A percentile compares a stretch with the other conserved stretches of the same genome.
These are phyloP conservation scores for Cephus spinipes DNA, from an alignment of 2,888 invertebrate genomes.

Conservation along the genomic window DNA sequence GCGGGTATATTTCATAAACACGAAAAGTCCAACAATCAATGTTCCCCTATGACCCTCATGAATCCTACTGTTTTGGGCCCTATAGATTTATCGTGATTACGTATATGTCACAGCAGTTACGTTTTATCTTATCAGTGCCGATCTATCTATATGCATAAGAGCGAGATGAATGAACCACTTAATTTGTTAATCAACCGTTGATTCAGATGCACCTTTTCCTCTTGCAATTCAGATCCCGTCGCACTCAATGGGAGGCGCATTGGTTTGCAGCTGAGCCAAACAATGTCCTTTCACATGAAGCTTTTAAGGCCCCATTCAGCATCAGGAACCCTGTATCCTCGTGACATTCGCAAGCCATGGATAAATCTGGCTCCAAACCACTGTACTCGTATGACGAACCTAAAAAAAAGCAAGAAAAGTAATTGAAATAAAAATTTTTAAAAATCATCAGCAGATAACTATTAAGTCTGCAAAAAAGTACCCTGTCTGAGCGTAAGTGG, in stretches of 20 bases:
- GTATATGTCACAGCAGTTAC: not conserved
- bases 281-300: constrained; percentile 65
- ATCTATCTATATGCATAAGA: not conserved
- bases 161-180: constrained; percentile 61
- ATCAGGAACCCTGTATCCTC: constrained; percentile 26
- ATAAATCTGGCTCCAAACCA: not conserved
- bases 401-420: not conserved
- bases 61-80: not conserved
- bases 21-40: not conserved
- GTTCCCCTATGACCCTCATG: not conserved
- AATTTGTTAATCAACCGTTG: constrained; percentile 65
- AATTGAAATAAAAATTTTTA: not conserved
- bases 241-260: constrained; percentile 44
- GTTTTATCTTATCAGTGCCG: not conserved
- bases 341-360: constrained; percentile 23
- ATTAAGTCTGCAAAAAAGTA: not conserved
- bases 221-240: constrained; percentile 37
- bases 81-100: not conserved
- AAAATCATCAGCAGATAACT: not conserved
- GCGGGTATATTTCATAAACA: not conserved
- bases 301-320: constrained; percentile 62
- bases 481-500: not conserved
- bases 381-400: not conserved
- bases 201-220: constrained; percentile 64
- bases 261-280: constrained; percentile 63